Conservation (phyloP, 2,888 invertebrate genomes). For the Campaea margaritaria region DNA sequence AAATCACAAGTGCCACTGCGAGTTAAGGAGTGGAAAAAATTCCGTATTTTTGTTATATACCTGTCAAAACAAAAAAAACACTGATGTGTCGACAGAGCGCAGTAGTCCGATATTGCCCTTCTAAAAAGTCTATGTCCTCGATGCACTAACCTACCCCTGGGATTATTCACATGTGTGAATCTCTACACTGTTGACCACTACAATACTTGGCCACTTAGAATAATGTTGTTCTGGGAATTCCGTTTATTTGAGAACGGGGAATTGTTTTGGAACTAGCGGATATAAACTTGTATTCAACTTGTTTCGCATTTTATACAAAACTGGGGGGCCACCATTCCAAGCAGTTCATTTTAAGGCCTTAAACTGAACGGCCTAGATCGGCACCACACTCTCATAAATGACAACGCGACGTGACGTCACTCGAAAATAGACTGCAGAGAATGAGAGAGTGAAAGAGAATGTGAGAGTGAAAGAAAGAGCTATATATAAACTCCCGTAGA, state of each 20-base stretch:
- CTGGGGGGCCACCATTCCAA: not conserved
- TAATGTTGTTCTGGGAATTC: not conserved
- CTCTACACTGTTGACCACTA: not conserved
- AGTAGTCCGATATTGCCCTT: not conserved
- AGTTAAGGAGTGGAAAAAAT: too few relatives aligned
- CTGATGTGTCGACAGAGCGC: not conserved
- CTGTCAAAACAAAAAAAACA: not conserved
- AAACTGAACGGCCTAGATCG: too few relatives aligned
- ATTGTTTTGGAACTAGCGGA: not conserved
- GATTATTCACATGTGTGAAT: slow-evolving; percentile 1
- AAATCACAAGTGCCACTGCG: too few relatives aligned
- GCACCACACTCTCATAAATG: too few relatives aligned
- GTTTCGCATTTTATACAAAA: too few relatives aligned
- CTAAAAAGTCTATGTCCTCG: not conserved
- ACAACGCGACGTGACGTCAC: too few relatives aligned
- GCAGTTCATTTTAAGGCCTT: too few relatives aligned
- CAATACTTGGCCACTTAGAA: not conserved
- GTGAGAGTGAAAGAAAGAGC: too few relatives aligned
- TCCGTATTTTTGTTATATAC: too few relatives aligned
- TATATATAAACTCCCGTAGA: too few relatives aligned
- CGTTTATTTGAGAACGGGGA: not conserved
- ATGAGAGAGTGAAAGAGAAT: too few relatives aligned
- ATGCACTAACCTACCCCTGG: not conserved
- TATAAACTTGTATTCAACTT: not conserved
- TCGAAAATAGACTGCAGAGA: too few relatives aligned